Percentiles rank a stretch among this genome's conserved stretches.
Evolutionary conservation across 2,888 invertebrate genomes (phyloP).

Genomic region (Pseudococcus viburni): DNA sequence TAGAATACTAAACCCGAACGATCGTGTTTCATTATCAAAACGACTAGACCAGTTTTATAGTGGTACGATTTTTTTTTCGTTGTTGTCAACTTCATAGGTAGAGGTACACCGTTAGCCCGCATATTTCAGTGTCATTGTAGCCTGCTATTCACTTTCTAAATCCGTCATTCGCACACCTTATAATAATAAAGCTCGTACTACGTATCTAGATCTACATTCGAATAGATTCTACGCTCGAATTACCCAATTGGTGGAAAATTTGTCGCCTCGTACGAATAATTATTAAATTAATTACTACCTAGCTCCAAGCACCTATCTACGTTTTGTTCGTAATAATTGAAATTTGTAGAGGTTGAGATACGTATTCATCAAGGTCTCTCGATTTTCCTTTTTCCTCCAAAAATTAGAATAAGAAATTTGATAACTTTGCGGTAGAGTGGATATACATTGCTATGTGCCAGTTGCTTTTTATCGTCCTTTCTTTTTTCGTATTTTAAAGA

Average conservation of each 20-base stretch:
- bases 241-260: slow-evolving; percentile 10
- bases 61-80: slow-evolving; percentile 21
- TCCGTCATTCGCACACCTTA: neutral
- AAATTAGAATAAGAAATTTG: neutral
- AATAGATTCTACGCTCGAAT: neutral
- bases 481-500: neutral
- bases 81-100: neutral
- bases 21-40: slow-evolving; percentile 35
- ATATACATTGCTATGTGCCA: neutral
- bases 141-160: slow-evolving; percentile 20
- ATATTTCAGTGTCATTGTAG: slow-evolving; percentile 35
- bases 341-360: neutral
- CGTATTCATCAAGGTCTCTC: neutral
- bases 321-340: neutral
- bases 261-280: neutral
- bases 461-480: neutral
- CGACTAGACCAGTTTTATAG: slow-evolving; percentile 13
- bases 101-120: slow-evolving; percentile 6
- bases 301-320: neutral
- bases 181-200: neutral
- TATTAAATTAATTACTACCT: neutral
- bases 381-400: neutral
- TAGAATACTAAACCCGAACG: neutral
- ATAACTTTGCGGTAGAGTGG: neutral
- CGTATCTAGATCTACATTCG: neutral